Evolutionary conservation across 2,113 vertebrate species (phyloP), one percentile per base, ranked within the genome.

Genomic region (Pyrgilauda ruficollis): DNA sequence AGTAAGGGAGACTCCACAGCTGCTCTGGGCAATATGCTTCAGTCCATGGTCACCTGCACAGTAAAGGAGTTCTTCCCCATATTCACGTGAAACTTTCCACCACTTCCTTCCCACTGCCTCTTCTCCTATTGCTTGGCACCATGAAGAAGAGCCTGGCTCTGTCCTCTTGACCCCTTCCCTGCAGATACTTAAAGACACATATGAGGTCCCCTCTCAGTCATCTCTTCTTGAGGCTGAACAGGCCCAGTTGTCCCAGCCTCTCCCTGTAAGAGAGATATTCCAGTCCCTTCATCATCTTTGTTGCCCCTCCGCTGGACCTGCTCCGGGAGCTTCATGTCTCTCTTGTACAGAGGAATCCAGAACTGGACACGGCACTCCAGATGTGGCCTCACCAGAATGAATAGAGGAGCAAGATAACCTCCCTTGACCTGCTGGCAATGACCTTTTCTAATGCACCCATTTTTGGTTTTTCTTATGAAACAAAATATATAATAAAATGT

Each of bases 151-250:
- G 7, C n/a, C n/a, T 61, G 53, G 11, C 20, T 61, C 28, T 10
- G 4, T 35, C 9, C 46, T 53, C 44, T 44, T 44, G 19, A 33
- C 7, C 2, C 15, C 10, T 23, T 28, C 18, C 19, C 27, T 33
- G 43, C 22, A 50, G 37, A 33, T 66, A 28, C 3, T 43, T 6
- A 9, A 0, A 52, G 31, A 33, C 5, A 16, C 1, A 24, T 8
- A n/a, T 39, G 28, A 39, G 37, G 10, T 5, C 11, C 7, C 28
- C 13, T 72, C 27, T 74, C 50, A 11, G 35, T 11, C 69, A 28
- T 33, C 44, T 39, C 28, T 7, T 18, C 22, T 33, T 19, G 7
- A 46, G 33, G 19, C 27, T n/a, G 33, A 59, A 46, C 12, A 39
- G 33, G 15, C 33, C 15, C 26, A 59, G 13, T 4, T 81, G 9